phyloP scores from a whole-genome alignment of 2,888 invertebrate genomes.

The Cataglyphis cursor region DNA sequence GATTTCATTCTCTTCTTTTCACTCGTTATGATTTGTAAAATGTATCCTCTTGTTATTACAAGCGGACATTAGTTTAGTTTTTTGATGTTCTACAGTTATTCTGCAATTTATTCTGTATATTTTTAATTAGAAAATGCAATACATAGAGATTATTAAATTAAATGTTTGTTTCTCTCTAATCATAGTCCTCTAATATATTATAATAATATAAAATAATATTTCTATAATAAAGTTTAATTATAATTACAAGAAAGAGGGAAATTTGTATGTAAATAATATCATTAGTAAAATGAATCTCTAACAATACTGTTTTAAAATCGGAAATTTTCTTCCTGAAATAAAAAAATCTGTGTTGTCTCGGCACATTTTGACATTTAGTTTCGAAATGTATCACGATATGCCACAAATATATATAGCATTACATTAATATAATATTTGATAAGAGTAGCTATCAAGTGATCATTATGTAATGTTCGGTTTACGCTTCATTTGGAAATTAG shows the following conservation, averaged over 20 bases:
- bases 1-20: constrained; percentile 40
- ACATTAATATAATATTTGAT: background rate
- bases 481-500: constrained; percentile 33
- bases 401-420: background rate
- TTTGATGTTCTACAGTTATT: background rate
- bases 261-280: too few relatives aligned
- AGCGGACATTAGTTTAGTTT: background rate
- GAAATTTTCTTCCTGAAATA: background rate
- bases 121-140: background rate
- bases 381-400: background rate
- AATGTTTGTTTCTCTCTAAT: background rate
- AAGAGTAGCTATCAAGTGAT: background rate
- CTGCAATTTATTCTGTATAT: background rate
- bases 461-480: constrained; percentile 2
- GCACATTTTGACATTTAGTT: background rate
- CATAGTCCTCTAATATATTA: background rate
- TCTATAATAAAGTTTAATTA: background rate
- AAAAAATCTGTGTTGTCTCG: background rate
- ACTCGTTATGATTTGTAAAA: background rate
- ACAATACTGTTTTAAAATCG: background rate
- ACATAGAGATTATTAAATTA: background rate
- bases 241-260: background rate
- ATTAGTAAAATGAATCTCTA: background rate
- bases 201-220: background rate
- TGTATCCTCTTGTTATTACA: background rate